These are phyloP conservation scores for Salvelinus alpinus DNA, from an alignment of 2,113 vertebrate genomes.

Conservation along the genomic window DNA sequence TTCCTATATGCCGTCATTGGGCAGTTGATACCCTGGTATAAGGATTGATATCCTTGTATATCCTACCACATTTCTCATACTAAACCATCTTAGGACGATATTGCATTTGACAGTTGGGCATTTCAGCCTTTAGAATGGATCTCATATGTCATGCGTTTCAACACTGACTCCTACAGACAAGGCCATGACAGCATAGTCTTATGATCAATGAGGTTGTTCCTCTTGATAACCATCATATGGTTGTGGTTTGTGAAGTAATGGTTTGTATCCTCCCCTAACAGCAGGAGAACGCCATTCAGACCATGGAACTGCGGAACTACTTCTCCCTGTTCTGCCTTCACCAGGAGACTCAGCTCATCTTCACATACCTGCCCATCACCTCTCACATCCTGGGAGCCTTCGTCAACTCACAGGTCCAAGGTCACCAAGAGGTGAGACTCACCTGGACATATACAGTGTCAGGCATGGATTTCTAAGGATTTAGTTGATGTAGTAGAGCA, in stretches of 20 bases:
- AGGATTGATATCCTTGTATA: neutral
- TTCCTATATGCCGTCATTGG: no score
- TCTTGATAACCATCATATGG: neutral
- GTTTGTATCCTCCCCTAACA: slow-evolving; percentile 48
- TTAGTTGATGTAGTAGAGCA: neutral
- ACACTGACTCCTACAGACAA: neutral
- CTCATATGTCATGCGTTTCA: no score
- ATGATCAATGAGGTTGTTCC: neutral
- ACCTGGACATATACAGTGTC: neutral
- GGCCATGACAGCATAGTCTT: neutral
- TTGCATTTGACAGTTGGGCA: no score
- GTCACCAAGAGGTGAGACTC: slow-evolving; percentile 88
- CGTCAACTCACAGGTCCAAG: slow-evolving; percentile 95
- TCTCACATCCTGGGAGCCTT: slow-evolving; percentile 92
- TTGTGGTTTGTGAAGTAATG: neutral
- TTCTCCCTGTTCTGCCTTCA: slow-evolving; percentile 96
- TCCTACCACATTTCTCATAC: neutral
- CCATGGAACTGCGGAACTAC: slow-evolving; percentile 94
- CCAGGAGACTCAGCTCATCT: slow-evolving; percentile 96
- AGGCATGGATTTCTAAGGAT: neutral
- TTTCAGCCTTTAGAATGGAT: no score
- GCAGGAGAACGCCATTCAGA: slow-evolving; percentile 95
- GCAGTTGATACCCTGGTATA: no score
- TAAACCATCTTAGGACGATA: neutral
- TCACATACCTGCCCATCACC: slow-evolving; percentile 90